Base-by-base conservation (phyloP, 2,797 vertebrate genomes). In the Mormyrops attenuatus region DNA sequence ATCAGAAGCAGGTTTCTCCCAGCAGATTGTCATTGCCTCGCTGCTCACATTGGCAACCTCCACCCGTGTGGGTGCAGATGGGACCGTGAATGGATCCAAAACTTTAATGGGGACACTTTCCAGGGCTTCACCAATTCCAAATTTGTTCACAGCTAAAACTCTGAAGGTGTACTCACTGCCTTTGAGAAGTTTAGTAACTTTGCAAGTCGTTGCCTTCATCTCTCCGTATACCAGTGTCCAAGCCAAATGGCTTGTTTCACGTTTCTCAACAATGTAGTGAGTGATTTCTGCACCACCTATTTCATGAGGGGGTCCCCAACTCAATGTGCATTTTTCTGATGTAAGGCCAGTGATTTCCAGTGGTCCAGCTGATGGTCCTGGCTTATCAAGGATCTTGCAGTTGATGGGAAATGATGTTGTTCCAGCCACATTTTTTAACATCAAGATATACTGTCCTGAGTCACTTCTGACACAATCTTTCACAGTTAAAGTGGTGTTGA, bases 141-240 rank as follows among this genome's bases (percentile, higher is more conserved):
- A 96, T 90, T 99, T 99, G 93, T 97, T 99, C 88, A 99, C 97
- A 91, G 96, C 98, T 92, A 97, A 95, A 89, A 99, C 97, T 95
- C 98, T 97, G 92, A 99, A 99, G 91, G 98, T 95, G 91, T 99
- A 99, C 92, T 99, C 98, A 90, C 99, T 98, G 90, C 96, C 97
- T 92, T 97, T 98, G 38, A 99, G 96, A 88, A 99, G 95, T 92
- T 98, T 98, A 92, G 96, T 98, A 89, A 98, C 97, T 95, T 98
- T 98, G 90, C 96, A 97, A 63, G 93, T 96, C 89, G 95, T 97
- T 84, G 95, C 97, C 93, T 94, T 96, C 89, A 98, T 90, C 7
- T 99, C 97, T 94, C 93, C 96, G 92, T 98, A 97, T 93, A 99
- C 97, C 92, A 97, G 90, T 30, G 98, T 99, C 99, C 99, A 99